Base-by-base conservation (phyloP, 2,888 invertebrate genomes). In the Saturnia pavonia region DNA sequence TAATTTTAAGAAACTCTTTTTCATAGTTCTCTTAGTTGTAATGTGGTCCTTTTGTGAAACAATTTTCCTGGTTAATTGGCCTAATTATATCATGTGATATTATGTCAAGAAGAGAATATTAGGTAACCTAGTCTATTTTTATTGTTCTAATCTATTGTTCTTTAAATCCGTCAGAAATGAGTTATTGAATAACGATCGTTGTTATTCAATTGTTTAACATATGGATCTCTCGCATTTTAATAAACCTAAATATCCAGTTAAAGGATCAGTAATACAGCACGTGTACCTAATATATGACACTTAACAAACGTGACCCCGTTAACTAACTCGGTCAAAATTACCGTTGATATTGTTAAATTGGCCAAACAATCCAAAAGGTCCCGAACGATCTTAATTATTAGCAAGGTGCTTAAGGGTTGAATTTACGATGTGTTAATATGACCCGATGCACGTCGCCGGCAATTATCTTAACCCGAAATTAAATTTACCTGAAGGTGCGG, bases 341-440 rank as follows among this genome's bases (percentile, higher is more conserved):
- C 16, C 65, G 84, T 85, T 85, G 84, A 85, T 84, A 87, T 87
- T 84, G 85, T 84, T 84, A 87, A 90, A 90, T 91, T 90, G 90
- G 86, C 82, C 84, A 79, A 82, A 86, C 87, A 84, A 83, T 83
- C 82, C 83, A 79, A 77, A 85, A 84, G 81, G 85, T 85, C 82
- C 83, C 82, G 80, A 27, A 87, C 86, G 84, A 90, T 89, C 92
- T 89, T 90, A 91, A 91, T 92, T 92, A 92, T 91, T 91, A 91
- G 87, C 89, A 90, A 91, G 91, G 91, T 91, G 88, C 88, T 92
- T 88, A 85, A 85, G 90, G 91, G 90, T 89, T 88, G 84, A 91
- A 92, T 91, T 91, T 92, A 91, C 90, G 89, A 91, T 82, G 91
- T 92, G 92, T 90, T 92, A 92, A 92, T 92, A 88, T 78, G 82